Conservation (phyloP, 1,140 invertebrate genomes). For the Drosophila kurseongensis region DNA sequence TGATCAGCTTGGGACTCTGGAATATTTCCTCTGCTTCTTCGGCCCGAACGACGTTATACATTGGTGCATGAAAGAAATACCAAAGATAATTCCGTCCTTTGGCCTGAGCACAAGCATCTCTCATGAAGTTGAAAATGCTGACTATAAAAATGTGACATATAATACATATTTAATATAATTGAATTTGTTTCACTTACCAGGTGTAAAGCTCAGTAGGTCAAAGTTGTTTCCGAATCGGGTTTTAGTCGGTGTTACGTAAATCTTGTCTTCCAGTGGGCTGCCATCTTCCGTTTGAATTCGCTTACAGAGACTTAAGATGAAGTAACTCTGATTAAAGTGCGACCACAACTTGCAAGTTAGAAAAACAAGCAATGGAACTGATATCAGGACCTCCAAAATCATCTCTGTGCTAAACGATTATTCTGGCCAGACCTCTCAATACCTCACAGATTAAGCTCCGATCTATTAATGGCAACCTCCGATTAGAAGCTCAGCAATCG, state of each 20-base stretch:
- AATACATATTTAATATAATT: too few relatives aligned
- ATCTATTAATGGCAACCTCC: slow-evolving; percentile 11
- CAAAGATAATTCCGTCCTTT: slow-evolving; percentile 53
- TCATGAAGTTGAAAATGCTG: slow-evolving; percentile 42
- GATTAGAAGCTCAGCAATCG: slow-evolving; percentile 1
- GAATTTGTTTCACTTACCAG: slow-evolving; percentile 24
- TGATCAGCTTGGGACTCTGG: slow-evolving; percentile 64
- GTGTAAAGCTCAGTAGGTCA: slow-evolving; percentile 57
- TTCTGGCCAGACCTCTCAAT: not conserved
- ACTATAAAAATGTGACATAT: slow-evolving; percentile 4
- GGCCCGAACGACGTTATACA: slow-evolving; percentile 65
- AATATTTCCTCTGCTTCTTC: slow-evolving; percentile 72
- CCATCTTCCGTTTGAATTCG: slow-evolving; percentile 60
- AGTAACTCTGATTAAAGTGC: slow-evolving; percentile 48
- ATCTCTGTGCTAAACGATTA: not conserved
- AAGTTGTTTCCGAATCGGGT: slow-evolving; percentile 75
- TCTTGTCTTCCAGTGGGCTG: slow-evolving; percentile 46
- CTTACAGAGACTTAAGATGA: slow-evolving; percentile 49
- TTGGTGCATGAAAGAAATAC: slow-evolving; percentile 42
- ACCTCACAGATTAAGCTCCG: slow-evolving; percentile 23
- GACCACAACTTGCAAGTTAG: slow-evolving; percentile 16
- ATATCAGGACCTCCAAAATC: slow-evolving; percentile 15
- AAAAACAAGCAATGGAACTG: slow-evolving; percentile 4
- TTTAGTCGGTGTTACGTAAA: slow-evolving; percentile 42
- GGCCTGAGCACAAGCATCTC: slow-evolving; percentile 25